phyloP scores from a whole-genome alignment of 2,113 vertebrate genomes.

The Phainopepla nitens region DNA sequence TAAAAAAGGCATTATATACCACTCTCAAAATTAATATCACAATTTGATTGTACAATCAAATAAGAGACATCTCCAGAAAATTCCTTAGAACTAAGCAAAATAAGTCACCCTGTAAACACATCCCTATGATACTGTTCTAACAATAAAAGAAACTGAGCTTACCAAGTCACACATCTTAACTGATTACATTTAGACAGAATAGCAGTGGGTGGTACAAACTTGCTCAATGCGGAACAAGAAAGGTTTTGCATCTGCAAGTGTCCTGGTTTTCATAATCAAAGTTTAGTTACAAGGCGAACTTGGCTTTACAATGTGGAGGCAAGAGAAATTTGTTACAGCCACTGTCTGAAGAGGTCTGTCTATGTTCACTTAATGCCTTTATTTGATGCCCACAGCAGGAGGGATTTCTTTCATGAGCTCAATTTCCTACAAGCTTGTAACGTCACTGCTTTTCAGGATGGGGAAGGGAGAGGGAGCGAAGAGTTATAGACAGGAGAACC shows the following conservation, averaged over 20 bases:
- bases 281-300: not conserved
- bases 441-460: accelerated
- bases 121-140: not conserved
- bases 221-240: not conserved
- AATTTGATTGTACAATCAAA: not conserved
- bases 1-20: not conserved
- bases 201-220: not conserved
- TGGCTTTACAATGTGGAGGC: not conserved
- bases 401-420: not conserved
- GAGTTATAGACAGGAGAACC: not conserved
- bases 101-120: not conserved
- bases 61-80: not conserved
- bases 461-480: not conserved
- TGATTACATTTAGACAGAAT: not conserved
- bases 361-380: not conserved
- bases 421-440: not conserved
- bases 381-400: not conserved
- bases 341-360: not conserved
- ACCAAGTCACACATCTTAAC: not conserved
- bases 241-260: not conserved
- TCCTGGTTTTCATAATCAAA: not conserved
- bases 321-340: not conserved
- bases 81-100: not conserved
- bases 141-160: not conserved
- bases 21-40: not conserved